Evolutionary conservation across 2,113 vertebrate genomes (phyloP).

Genomic region (Phyllopteryx taeniolatus): DNA sequence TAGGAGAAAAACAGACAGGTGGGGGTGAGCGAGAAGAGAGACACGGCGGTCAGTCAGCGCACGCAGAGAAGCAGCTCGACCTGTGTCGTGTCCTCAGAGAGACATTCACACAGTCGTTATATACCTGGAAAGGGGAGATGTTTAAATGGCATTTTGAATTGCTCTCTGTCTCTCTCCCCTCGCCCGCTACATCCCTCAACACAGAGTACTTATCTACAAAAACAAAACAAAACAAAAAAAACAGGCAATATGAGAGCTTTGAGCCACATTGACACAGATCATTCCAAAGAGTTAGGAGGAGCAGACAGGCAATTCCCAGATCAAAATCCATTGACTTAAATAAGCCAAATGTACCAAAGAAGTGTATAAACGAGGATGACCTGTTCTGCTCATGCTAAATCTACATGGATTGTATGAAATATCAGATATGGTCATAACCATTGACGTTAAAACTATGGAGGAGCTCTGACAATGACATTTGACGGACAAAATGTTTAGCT

Average conservation of each 20-base stretch:
- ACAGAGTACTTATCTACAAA: constrained; percentile 82
- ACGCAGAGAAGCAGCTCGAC: constrained; percentile 68
- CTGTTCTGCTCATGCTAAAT: constrained; percentile 57
- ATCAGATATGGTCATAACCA: constrained; percentile 63
- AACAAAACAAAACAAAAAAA: constrained; percentile 69
- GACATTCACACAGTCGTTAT: constrained; percentile 70
- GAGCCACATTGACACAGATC: constrained; percentile 66
- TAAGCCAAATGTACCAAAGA: constrained; percentile 18
- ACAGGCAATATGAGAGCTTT: constrained; percentile 62
- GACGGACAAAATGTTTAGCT: not conserved
- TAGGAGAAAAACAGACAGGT: constrained; percentile 68
- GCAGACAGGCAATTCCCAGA: constrained; percentile 30
- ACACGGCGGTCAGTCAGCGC: constrained; percentile 78
- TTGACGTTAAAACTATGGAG: constrained; percentile 52
- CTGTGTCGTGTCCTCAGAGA: constrained; percentile 66
- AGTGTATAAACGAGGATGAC: constrained; percentile 24
- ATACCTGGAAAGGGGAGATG: constrained; percentile 81
- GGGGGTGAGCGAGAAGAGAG: constrained; percentile 75
- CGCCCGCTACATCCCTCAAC: constrained; percentile 78
- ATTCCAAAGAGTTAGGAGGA: constrained; percentile 61
- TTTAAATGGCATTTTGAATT: constrained; percentile 79
- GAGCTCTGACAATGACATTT: constrained; percentile 59
- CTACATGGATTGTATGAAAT: constrained; percentile 50
- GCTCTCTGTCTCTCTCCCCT: constrained; percentile 58
- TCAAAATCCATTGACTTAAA: constrained; percentile 11